Base-by-base conservation (phyloP, 2,113 vertebrate species). In the Tachysurus vachellii region DNA sequence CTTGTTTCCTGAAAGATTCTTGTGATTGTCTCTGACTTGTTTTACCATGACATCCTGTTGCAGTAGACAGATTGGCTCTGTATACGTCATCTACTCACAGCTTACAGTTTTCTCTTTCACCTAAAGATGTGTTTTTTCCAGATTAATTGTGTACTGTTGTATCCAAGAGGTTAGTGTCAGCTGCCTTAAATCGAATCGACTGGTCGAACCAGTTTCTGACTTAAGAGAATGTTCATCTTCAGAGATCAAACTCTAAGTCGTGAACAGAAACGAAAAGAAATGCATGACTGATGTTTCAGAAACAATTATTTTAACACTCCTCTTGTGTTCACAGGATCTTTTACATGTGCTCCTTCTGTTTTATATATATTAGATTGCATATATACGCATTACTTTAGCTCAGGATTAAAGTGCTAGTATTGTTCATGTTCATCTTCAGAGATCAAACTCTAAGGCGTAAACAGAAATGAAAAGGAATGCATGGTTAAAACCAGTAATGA, bases 1-100 rank as follows among this genome's bases (percentile, higher is more conserved):
- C 89, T 89, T 47, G 62, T 71, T 73, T 68, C 80, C 56, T 68
- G 71, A 79, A 71, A 86, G 71, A 91, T 77, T 80, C 82, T 87
- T 90, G 89, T 86, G 90, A 91, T 88, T 89, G 85, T 64, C 87
- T 36, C 81, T 31, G 64, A 80, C 70, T 86, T 89, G 88, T 89
- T 88, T 85, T 88, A 66, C 87, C 68, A 62, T 21, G 14, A 87
- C 79, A 88, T 90, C 82, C 79, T 84, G 47, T 81, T 44, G 9
- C 53, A 80, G 53, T 31, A 21, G 57, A 23, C 17, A 81, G 6
- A 44, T 4, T 61, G 79, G 56, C 56, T 54, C 26, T 77, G 1
- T 77, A 54, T n/a, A 50, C 75, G 17, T 54, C 75, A 26, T 71
- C 31, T 42, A 21, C 21, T 57, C 23, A 57, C 26, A 31, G 47